Evolutionary conservation across 2,113 vertebrate genomes (phyloP), one percentile per base, ranked within the genome.

Genomic region (Oceanodroma tethys): DNA sequence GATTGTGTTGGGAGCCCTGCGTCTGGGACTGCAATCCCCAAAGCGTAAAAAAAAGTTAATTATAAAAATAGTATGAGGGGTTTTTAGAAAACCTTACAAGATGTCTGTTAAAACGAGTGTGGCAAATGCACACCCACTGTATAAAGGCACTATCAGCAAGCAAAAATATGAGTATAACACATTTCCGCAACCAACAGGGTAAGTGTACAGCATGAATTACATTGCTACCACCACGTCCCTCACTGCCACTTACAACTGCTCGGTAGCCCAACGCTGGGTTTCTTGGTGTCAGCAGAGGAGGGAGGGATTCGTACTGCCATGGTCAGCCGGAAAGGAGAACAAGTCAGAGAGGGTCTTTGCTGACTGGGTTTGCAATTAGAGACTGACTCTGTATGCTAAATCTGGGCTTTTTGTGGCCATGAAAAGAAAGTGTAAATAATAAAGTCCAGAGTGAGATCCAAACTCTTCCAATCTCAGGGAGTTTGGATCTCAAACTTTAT

Each of bases 11-110:
- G 59, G 67, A 68, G 48, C 38, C 38, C 84, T 62, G 73, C 2
- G 2, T 8, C 63, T 72, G 71, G 40, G 11, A 48, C 10, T 74
- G 78, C 50, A 58, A 38, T 19, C 65, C 48, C 36, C 67, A 43
- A 16, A 15, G 56, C 0, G 0, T n/a, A n/a, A 36, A 56, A 25
- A 58, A 26, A 60, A 26, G 18, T 29, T 19, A 5, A 26, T 6
- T 56, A 25, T 3, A 53, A 81, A 96, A 88, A 74, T 22, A 90
- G 62, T 9, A 53, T 4, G 17, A 10, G 60, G 55, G n/a, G 47
- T 9, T 75, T 66, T 82, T 21, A 88, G 52, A 43, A 88, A 79
- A 43, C 30, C 30, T 74, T 5, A 17, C 45, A 26, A 53, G 65
- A 21, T 59, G 53, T 7, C 50, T 55, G 63, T 32, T 25, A 14